Evolutionary conservation across 2,113 vertebrate species (phyloP), one percentile per base, ranked within the genome.

Genomic region (Engraulis encrasicolus): DNA sequence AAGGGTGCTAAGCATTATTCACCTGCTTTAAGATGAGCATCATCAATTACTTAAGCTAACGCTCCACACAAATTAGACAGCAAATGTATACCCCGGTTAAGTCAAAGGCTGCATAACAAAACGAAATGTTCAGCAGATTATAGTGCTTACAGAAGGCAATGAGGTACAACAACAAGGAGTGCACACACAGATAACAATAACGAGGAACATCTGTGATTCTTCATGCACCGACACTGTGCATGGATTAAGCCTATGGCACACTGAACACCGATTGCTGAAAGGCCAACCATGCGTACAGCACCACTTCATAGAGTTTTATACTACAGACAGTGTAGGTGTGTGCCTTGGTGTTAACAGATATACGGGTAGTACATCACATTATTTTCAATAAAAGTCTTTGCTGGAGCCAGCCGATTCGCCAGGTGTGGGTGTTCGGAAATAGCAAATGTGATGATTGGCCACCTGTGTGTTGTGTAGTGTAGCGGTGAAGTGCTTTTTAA

Each of bases 1-100:
- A n/a, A n/a, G 82, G 81, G 82, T 78, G 49, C 80, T 80, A 78
- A 79, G 80, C 83, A 37, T 66, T 82, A 48, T 71, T 38, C 34
- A 78, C 80, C 48, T 66, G 23, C 27, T 31, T n/a, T 74, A n/a
- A 82, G 77, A 71, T 78, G 40, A 37, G 61, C 78, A 66, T 27
- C 36, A 71, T 36, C 81, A 71, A 79, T 31, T 50, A 31, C 27
- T 50, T 78, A 19, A 31, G 58, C 58, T 14, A 31, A 66, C 12
- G 58, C 58, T 66, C 58, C 58, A 66, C 27, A 66, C 58, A 66
- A 66, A 66, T 66, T 66, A 27, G 27, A 66, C 23, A 31, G 23
- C 58, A 31, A 12, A 66, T n/a, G 15, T 2, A 31, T 14, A 66
- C 12, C 58, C 58, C 23, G 1, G 58, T 23, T 11, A n/a, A 66